Evolutionary conservation across 2,113 vertebrate species (phyloP).

Genomic region (Atrichornis clamosus): DNA sequence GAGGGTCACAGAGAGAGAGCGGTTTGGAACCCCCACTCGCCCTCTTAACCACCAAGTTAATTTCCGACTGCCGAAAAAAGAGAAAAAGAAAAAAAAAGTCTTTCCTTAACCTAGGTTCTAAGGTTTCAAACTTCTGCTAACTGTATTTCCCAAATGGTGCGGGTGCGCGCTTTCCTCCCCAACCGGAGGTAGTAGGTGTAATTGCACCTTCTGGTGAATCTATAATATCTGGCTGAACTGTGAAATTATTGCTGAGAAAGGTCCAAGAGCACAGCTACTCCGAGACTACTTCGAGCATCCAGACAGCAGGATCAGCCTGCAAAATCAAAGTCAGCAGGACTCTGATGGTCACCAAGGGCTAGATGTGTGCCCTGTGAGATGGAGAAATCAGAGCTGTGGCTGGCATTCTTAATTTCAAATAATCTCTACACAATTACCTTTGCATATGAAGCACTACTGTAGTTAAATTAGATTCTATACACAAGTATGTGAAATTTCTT

Average conservation of each 20-base stretch:
- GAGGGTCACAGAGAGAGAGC: not conserved
- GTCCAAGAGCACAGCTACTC: not conserved
- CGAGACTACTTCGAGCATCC: not conserved
- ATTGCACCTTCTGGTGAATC: conserved; percentile 2
- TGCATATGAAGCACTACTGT: too few species aligned
- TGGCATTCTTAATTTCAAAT: not conserved
- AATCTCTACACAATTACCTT: not conserved
- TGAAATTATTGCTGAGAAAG: not conserved
- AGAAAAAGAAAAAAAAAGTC: not conserved
- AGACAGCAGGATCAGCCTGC: not conserved
- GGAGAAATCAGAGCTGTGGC: not conserved
- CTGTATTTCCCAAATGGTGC: not conserved
- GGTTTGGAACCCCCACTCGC: not conserved
- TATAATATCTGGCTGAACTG: not conserved
- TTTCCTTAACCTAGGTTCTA: not conserved
- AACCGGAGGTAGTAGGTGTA: conserved; percentile 59
- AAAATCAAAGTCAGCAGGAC: not conserved
- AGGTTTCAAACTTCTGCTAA: conserved; percentile 46
- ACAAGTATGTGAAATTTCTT: too few species aligned
- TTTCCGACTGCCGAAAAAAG: conserved; percentile 35
- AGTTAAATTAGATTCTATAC: not conserved
- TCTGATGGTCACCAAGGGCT: not conserved
- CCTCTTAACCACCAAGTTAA: not conserved
- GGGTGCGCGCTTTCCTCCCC: not conserved
- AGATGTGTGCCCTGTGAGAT: not conserved